Base-by-base conservation (phyloP, 2,113 vertebrate species). In the Dipodomys merriami region DNA sequence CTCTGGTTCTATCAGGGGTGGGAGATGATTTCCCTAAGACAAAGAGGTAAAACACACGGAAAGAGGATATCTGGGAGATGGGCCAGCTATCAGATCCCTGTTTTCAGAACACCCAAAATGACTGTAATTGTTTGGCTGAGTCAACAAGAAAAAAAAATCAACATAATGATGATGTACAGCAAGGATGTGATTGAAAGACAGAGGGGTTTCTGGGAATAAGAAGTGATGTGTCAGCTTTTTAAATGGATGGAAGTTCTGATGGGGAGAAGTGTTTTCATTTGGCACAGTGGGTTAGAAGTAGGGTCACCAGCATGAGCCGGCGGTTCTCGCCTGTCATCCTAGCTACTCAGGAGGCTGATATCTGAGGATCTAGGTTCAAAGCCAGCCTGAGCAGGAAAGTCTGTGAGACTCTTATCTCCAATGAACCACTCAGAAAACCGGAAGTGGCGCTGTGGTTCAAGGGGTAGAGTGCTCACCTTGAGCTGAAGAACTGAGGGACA, bases 31-130 rank as follows among this genome's bases (percentile, higher is more conserved):
- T 91, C 69, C 12, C 33, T 83, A n/a, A 90, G 39, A 60, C 3
- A 79, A 23, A 73, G 0, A 67, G 49, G 35, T 84, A 91, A 39
- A 95, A 79, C 78, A 68, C 65, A 62, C 60, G 87, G 62, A 23
- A 82, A 92, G 76, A 20, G 8, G 0, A 15, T 92, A 90, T 72
- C 60, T 76, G 44, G 88, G 62, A 92, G 90, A 97, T 13, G 18
- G 85, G 57, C 39, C 92, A 87, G 35, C 23, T 53, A 69, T 64
- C 22, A 49, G 67, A 83, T 33, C 5, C 0, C 4, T 88, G 76
- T 23, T 94, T 91, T 96, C 79, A 91, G 69, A 80, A 96, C 82
- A 92, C n/a, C n/a, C 88, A 69, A 93, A 93, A 62, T 93, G 81
- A 93, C 39, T 82, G 18, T 86, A 85, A 96, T 78, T 88, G 64